Percentiles rank a stretch among this genome's conserved stretches.
Evolutionary conservation across 1,140 invertebrate genomes (phyloP).

Genomic region (Bombyx mori): DNA sequence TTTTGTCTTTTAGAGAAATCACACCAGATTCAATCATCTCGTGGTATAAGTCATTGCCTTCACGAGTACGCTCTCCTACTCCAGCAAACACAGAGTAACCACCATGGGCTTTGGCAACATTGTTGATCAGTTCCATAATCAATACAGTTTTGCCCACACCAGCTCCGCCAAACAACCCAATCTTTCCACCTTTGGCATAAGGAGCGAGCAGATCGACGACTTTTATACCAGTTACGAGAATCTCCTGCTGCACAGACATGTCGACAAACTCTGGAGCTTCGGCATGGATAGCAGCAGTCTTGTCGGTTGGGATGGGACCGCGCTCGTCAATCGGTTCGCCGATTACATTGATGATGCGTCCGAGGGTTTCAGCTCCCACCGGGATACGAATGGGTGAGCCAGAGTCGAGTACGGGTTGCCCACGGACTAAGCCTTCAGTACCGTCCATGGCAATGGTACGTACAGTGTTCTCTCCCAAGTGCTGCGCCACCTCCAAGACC

Average conservation of each 20-base stretch:
- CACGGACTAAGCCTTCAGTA: slow-evolving; percentile 86
- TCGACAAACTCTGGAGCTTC: slow-evolving; percentile 98
- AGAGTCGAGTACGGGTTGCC: slow-evolving; percentile 80
- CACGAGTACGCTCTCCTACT: slow-evolving; percentile 97
- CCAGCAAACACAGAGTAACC: slow-evolving; percentile 99
- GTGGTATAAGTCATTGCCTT: slow-evolving; percentile 99
- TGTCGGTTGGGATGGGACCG: slow-evolving; percentile 93
- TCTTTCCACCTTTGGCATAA: slow-evolving; percentile 98
- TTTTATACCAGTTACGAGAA: slow-evolving; percentile 98
- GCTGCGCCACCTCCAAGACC: slow-evolving; percentile 89
- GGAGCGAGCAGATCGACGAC: slow-evolving; percentile 97
- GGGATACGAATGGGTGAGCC: slow-evolving; percentile 86
- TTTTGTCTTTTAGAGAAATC: slow-evolving; percentile 91
- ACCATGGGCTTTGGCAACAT: slow-evolving; percentile 94
- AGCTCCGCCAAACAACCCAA: slow-evolving; percentile 98
- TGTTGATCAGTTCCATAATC: slow-evolving; percentile 95
- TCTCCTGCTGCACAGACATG: slow-evolving; percentile 98
- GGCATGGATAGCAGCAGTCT: slow-evolving; percentile 92
- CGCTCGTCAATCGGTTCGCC: slow-evolving; percentile 98
- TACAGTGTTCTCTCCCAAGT: slow-evolving; percentile 87
- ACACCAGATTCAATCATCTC: slow-evolving; percentile 99
- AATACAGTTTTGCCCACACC: slow-evolving; percentile 99
- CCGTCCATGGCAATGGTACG: slow-evolving; percentile 92
- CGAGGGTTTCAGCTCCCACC: slow-evolving; percentile 85
- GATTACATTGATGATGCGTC: slow-evolving; percentile 90